phyloP scores from a whole-genome alignment of 2,797 vertebrate genomes.

The Siniperca obscura region DNA sequence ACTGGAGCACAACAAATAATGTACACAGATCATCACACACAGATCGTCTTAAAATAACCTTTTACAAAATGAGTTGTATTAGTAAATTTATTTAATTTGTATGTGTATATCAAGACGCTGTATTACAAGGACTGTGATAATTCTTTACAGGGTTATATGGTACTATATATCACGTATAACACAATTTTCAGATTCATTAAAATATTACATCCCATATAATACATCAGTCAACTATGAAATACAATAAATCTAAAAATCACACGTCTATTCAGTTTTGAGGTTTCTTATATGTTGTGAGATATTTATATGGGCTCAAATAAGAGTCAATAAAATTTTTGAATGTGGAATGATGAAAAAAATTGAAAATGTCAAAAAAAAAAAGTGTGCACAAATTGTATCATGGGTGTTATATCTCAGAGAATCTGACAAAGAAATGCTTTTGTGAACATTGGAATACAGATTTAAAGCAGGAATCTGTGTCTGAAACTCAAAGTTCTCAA shows the following conservation, averaged over 20 bases:
- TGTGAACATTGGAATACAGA: too few species aligned
- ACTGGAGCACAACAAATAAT: background rate
- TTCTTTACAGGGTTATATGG: background rate
- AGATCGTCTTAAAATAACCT: background rate
- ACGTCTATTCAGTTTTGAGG: background rate
- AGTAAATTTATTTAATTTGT: slow-evolving; percentile 5
- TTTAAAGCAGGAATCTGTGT: too few species aligned
- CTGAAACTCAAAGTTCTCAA: too few species aligned
- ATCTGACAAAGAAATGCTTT: too few species aligned
- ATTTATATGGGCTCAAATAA: background rate
- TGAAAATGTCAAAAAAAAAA: too few species aligned
- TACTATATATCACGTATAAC: slow-evolving; percentile 1
- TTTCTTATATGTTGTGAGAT: background rate
- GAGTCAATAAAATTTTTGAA: too few species aligned
- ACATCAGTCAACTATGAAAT: background rate
- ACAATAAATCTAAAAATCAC: background rate
- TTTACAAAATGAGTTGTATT: background rate
- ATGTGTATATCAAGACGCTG: background rate
- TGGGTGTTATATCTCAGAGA: too few species aligned
- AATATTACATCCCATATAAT: background rate
- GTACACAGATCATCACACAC: background rate
- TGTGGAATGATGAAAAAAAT: background rate
- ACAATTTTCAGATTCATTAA: background rate
- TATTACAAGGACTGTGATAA: background rate
- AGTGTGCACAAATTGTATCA: too few species aligned